Evolutionary conservation across 2,113 vertebrate species (phyloP).

Genomic region (Ia io): DNA sequence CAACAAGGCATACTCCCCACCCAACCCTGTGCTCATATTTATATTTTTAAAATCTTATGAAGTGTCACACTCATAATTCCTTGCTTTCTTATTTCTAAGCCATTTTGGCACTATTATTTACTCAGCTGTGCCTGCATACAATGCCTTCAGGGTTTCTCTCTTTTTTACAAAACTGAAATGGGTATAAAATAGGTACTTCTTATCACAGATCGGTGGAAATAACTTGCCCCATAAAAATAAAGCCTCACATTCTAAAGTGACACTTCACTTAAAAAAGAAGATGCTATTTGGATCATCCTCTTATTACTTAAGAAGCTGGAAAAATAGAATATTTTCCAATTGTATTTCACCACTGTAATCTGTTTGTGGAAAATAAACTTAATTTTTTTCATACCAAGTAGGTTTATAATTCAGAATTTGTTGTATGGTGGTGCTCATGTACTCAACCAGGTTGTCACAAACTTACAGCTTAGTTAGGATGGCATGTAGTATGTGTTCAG

Average conservation of each 20-base stretch:
- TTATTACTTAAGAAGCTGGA: background rate
- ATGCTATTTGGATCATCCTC: background rate
- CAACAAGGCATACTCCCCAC: background rate
- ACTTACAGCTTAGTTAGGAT: background rate
- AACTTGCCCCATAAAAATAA: conserved; percentile 21
- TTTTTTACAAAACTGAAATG: background rate
- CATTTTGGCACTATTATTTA: conserved; percentile 28
- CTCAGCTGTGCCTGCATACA: background rate
- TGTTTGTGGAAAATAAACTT: conserved; percentile 13
- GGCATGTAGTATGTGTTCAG: background rate
- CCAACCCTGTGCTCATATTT: background rate
- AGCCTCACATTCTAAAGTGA: conserved; percentile 11
- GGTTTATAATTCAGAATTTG: conserved; percentile 14
- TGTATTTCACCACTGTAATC: background rate
- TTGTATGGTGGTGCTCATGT: background rate
- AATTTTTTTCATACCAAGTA: background rate
- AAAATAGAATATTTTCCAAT: conserved; percentile 15
- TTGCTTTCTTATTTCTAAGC: background rate
- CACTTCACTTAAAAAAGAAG: conserved; percentile 33
- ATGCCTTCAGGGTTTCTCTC: background rate
- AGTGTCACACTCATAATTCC: background rate
- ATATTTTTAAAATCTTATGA: background rate
- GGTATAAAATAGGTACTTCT: background rate
- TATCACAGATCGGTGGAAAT: conserved; percentile 22
- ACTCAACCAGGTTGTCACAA: background rate